These are phyloP conservation scores for Sebastes hubbsi DNA, from an alignment of 2,797 vertebrate genomes.

Conservation along the genomic window DNA sequence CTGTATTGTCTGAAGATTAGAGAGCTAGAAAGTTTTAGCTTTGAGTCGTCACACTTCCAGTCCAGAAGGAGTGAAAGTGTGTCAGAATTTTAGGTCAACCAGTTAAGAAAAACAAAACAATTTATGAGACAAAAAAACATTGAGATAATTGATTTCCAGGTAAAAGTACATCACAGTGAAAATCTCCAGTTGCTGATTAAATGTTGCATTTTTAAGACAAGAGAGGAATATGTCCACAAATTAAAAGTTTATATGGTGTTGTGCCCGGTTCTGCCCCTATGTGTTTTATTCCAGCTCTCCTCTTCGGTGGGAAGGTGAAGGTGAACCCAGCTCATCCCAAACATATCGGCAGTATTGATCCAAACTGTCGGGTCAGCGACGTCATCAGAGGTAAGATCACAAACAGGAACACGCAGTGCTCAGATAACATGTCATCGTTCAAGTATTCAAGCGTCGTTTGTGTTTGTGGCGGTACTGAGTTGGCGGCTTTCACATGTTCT, in stretches of 20 bases:
- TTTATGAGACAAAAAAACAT: not conserved
- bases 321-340: constrained; percentile 95
- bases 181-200: not conserved
- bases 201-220: not conserved
- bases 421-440: not conserved
- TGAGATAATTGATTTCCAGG: not conserved
- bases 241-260: not conserved
- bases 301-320: constrained; percentile 92
- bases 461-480: no score
- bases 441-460: accelerated
- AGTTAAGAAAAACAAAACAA: not conserved
- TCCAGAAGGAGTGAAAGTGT: not conserved
- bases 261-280: not conserved
- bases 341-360: constrained; percentile 98
- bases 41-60: not conserved
- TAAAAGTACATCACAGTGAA: not conserved
- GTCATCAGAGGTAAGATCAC: constrained; percentile 89
- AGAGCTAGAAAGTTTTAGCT: not conserved
- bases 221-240: not conserved
- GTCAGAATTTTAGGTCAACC: not conserved
- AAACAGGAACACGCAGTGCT: not conserved
- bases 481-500: no score
- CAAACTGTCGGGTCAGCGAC: constrained; percentile 89
- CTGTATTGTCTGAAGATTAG: not conserved
- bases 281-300: constrained; percentile 83